These are phyloP conservation scores for Saccostrea echinata DNA, from an alignment of 1,140 invertebrate genomes.

Conservation along the genomic window DNA sequence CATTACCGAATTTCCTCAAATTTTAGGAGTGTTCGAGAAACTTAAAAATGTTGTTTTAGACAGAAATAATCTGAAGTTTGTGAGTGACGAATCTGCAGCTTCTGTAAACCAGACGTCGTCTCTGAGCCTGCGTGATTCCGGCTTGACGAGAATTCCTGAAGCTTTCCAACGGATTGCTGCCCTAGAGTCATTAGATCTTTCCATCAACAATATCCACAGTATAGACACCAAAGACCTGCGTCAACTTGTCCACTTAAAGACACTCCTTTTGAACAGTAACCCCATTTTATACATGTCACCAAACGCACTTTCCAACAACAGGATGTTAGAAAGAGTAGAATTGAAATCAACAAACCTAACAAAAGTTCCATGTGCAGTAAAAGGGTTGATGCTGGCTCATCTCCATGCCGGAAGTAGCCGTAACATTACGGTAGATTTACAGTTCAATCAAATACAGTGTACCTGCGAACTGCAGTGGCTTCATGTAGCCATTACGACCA, in stretches of 20 bases:
- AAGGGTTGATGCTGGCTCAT: neutral
- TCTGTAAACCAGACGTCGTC: neutral
- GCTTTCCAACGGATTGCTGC: slow-evolving; percentile 28
- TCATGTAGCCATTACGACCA: neutral
- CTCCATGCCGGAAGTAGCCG: too few species aligned
- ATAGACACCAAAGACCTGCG: slow-evolving; percentile 46
- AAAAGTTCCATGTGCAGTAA: slow-evolving; percentile 44
- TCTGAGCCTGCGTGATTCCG: slow-evolving; percentile 43
- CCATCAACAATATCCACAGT: slow-evolving; percentile 46
- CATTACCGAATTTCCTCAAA: slow-evolving; percentile 42
- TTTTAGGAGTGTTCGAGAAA: slow-evolving; percentile 42
- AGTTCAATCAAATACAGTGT: slow-evolving; percentile 44
- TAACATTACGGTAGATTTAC: slow-evolving; percentile 41
- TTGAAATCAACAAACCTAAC: neutral
- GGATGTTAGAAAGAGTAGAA: slow-evolving; percentile 19
- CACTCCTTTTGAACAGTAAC: slow-evolving; percentile 41
- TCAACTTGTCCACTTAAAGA: neutral
- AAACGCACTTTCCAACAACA: slow-evolving; percentile 32
- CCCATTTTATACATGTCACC: slow-evolving; percentile 50
- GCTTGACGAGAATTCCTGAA: slow-evolving; percentile 42
- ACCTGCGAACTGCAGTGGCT: slow-evolving; percentile 52
- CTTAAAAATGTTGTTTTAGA: slow-evolving; percentile 38
- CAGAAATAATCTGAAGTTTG: slow-evolving; percentile 46
- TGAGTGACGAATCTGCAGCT: slow-evolving; percentile 43
- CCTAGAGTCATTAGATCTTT: slow-evolving; percentile 39